Evolutionary conservation across 1,140 invertebrate genomes (phyloP).

Genomic region (Marisa cornuarietis): DNA sequence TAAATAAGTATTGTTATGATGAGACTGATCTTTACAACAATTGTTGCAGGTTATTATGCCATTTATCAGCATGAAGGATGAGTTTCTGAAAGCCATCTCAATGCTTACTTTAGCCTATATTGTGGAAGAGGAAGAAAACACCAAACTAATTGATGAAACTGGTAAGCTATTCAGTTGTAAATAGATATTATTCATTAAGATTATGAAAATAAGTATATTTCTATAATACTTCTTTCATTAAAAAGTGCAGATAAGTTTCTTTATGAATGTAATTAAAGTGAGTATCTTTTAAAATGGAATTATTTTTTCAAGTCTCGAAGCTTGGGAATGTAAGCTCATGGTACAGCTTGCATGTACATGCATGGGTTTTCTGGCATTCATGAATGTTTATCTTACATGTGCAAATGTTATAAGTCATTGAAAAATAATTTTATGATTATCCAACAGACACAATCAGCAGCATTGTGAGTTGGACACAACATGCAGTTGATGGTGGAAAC

Average conservation of each 20-base stretch:
- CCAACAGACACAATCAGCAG: conserved; percentile 45
- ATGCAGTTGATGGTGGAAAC: conserved; percentile 38
- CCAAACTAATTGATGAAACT: conserved; percentile 57
- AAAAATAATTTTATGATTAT: conserved; percentile 12
- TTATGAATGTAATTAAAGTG: too few relatives aligned
- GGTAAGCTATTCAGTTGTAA: conserved; percentile 28
- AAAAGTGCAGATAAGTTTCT: too few relatives aligned
- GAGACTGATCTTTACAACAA: neutral
- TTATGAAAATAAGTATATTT: too few relatives aligned
- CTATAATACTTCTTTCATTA: too few relatives aligned
- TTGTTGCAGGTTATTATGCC: conserved; percentile 51
- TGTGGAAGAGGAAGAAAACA: conserved; percentile 59
- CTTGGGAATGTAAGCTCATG: too few relatives aligned
- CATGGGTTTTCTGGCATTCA: too few relatives aligned
- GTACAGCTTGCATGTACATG: too few relatives aligned
- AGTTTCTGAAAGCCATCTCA: conserved; percentile 58
- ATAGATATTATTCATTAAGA: too few relatives aligned
- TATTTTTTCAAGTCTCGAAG: too few relatives aligned
- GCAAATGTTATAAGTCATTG: neutral
- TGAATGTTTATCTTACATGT: too few relatives aligned
- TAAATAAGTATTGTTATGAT: neutral
- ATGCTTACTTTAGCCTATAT: conserved; percentile 58
- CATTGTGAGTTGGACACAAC: conserved; percentile 47
- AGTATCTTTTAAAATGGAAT: too few relatives aligned
- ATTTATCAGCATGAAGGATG: conserved; percentile 52